Percentiles rank a stretch among this genome's conserved stretches.
phyloP scores from a whole-genome alignment of 2,888 invertebrate genomes.

The Tuta absoluta region DNA sequence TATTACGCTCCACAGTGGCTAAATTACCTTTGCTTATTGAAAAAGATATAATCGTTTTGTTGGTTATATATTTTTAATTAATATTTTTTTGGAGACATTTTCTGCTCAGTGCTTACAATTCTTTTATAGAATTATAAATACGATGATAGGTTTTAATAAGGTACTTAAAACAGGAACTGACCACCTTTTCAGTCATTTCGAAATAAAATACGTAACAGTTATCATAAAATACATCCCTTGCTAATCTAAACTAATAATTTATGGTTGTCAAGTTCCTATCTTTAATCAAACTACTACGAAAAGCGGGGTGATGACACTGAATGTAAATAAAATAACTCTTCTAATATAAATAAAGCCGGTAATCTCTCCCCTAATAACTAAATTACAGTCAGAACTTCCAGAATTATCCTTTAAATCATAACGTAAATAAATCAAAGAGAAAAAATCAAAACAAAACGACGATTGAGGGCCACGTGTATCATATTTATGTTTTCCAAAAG shows the following conservation, averaged over 20 bases:
- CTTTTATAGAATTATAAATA: neutral
- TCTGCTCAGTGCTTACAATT: neutral
- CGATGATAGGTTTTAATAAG: neutral
- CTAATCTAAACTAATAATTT: neutral
- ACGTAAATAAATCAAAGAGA: conserved; percentile 56
- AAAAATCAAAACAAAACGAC: conserved; percentile 45
- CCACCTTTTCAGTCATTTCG: neutral
- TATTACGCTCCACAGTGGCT: conserved; percentile 14
- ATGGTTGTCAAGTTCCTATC: conserved; percentile 3
- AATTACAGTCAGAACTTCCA: conserved; percentile 49
- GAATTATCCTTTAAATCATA: conserved; percentile 49
- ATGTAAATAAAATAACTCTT: conserved; percentile 35
- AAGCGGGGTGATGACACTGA: conserved; percentile 32
- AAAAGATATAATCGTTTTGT: conserved; percentile 5
- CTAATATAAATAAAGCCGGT: conserved; percentile 50
- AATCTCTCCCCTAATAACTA: conserved; percentile 46
- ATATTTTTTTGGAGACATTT: neutral
- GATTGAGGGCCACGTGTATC: conserved; percentile 73
- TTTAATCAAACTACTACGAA: conserved; percentile 37
- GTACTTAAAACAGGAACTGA: conserved; percentile 1
- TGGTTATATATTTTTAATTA: conserved; percentile 3
- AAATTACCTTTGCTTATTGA: conserved; percentile 9
- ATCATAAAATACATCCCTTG: neutral
- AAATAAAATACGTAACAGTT: neutral
- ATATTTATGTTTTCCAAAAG: conserved; percentile 70